Evolutionary conservation across 1,140 invertebrate species (phyloP).

Genomic region (Sarcophaga bullata): DNA sequence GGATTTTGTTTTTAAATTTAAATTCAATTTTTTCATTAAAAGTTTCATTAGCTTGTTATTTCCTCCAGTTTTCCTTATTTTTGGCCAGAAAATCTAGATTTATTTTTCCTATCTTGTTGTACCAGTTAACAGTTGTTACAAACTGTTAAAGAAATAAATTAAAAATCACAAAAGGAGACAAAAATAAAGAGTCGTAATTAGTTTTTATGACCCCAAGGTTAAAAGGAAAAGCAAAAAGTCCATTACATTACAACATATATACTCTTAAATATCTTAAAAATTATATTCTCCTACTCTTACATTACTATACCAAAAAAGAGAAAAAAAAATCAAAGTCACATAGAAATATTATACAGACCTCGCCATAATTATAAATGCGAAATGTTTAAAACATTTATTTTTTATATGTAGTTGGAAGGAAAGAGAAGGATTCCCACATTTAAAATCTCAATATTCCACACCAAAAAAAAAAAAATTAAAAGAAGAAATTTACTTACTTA

Average conservation of each 20-base stretch:
- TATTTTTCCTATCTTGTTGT: neutral
- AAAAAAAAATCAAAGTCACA: slow-evolving; percentile 17
- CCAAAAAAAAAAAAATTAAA: no score
- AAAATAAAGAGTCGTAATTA: slow-evolving; percentile 3
- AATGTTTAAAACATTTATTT: no score
- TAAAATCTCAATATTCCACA: no score
- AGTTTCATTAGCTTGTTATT: no score
- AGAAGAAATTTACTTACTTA: no score
- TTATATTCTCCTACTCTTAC: neutral
- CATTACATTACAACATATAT: no score
- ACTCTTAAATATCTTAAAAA: slow-evolving; percentile 10
- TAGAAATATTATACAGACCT: neutral
- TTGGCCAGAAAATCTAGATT: neutral
- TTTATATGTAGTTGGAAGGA: neutral
- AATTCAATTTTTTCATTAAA: no score
- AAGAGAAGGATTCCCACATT: neutral
- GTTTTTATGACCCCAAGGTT: slow-evolving; percentile 1
- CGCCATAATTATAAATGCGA: neutral
- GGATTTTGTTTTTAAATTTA: no score
- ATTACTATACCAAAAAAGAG: neutral
- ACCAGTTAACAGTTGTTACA: neutral
- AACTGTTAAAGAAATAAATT: neutral
- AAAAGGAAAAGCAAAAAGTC: neutral
- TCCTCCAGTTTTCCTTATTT: no score
- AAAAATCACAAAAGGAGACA: neutral